Base-by-base conservation (phyloP, 1,140 invertebrate species). In the Forficula auricularia region DNA sequence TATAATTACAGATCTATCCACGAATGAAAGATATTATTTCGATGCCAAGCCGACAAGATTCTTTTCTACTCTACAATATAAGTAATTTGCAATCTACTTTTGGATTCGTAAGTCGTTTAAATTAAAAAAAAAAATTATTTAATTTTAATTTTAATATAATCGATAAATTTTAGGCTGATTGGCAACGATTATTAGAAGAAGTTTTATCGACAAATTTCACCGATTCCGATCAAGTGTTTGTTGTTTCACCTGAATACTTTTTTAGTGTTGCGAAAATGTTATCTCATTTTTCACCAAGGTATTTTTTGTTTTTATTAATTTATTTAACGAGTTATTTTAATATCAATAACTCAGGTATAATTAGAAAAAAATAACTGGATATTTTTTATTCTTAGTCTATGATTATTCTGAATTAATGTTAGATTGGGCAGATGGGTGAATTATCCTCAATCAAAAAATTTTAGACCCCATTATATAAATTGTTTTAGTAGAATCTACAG, bases 1-100 rank as follows among this genome's bases (percentile, higher is more conserved):
- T 42, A 12, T n/a, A 48, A 18, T 49, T 44, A 1, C 47, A 63
- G 60, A 57, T 60, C 22, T 60, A 57, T 48, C 62, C 62, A 13
- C 54, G 59, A 37, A 56, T 63, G 49, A 63, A 62, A 46, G 60
- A 63, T 35, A 53, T 62, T 1, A 60, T 62, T 47, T 58, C 55
- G 30, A 57, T 57, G 55, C 53, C 59, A 36, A 56, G 60, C 41
- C 47, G 52, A 35, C 34, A 48, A 12, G 57, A 62, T 40, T 50
- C 56, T n/a, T 62, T 57, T 46, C 51, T 61, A 22, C 55, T 53
- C 22, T 60, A 57, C 45, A 62, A 62, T 45, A 47, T 61, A 37
- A 52, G 57, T 38, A 50, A 59, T 43, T 53, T 62, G 9, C 60
- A 62, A 45, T 55, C 61, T 31, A 57, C 46, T 39, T 62, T 59